A percentile compares a stretch with the other conserved stretches of the same genome.
These are phyloP conservation scores for Galaxea fascicularis DNA, from an alignment of 92 coral and sea anemone species.

Conservation along the genomic window DNA sequence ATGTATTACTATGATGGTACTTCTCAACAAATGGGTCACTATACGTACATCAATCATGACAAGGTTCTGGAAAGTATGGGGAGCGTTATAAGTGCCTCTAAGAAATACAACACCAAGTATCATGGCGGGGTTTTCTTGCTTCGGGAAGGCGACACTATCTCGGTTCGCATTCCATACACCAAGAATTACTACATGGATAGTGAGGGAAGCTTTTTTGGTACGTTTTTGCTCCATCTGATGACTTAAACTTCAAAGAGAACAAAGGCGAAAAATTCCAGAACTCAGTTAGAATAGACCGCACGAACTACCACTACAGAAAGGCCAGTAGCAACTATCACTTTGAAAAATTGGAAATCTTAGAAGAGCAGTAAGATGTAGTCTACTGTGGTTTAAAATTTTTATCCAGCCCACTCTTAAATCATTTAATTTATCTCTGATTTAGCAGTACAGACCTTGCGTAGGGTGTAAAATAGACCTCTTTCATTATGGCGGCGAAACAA, in stretches of 20 bases:
- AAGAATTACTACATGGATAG: slow-evolving; percentile 46
- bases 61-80: slow-evolving; percentile 63
- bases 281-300: too few species aligned
- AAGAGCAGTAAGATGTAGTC: too few species aligned
- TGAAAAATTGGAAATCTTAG: too few species aligned
- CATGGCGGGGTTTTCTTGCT: slow-evolving; percentile 90
- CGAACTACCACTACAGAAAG: too few species aligned
- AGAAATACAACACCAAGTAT: slow-evolving; percentile 70
- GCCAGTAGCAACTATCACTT: too few species aligned
- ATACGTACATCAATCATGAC: slow-evolving; percentile 67
- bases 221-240: slow-evolving; percentile 63
- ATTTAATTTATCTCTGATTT: too few species aligned
- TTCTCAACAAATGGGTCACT: slow-evolving; percentile 56
- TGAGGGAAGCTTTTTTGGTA: slow-evolving; percentile 79
- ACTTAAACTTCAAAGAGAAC: not conserved
- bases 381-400: too few species aligned
- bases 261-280: not conserved
- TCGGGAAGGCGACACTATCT: slow-evolving; percentile 71
- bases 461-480: too few species aligned
- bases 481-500: too few species aligned
- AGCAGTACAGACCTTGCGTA: too few species aligned
- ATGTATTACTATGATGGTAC: slow-evolving; percentile 69
- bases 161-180: slow-evolving; percentile 63
- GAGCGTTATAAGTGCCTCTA: slow-evolving; percentile 22
- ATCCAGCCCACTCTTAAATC: too few species aligned